Evolutionary conservation across 92 coral and sea anemone genomes (phyloP).

Genomic region (Muricea muricata): DNA sequence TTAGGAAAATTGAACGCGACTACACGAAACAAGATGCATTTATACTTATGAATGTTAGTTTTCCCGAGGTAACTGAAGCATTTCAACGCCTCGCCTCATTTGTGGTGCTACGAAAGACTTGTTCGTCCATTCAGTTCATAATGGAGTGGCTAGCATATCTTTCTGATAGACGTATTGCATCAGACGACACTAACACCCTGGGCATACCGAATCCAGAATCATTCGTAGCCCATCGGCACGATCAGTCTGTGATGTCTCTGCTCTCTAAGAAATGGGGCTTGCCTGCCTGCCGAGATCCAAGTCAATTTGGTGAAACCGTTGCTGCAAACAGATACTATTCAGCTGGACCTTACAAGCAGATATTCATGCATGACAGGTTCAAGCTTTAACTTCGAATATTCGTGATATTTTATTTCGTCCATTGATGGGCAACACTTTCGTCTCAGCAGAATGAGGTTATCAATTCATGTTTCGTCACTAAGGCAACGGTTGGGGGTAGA

Average conservation of each 20-base stretch:
- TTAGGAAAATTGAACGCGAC: constrained; percentile 4
- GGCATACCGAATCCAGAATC: constrained; percentile 18
- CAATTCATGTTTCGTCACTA: too few species aligned
- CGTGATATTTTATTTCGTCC: too few species aligned
- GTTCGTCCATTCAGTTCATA: constrained; percentile 11
- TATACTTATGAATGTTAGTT: constrained; percentile 6
- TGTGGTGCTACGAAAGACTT: constrained; percentile 14
- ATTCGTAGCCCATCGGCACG: constrained; percentile 35
- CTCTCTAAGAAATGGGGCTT: constrained; percentile 40
- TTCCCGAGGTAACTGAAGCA: background rate
- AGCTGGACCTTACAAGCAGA: constrained; percentile 32
- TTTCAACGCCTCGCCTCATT: constrained; percentile 33
- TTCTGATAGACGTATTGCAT: constrained; percentile 29
- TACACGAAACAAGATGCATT: constrained; percentile 25
- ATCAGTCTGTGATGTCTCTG: constrained; percentile 28
- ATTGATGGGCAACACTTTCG: too few species aligned
- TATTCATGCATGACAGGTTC: constrained; percentile 16
- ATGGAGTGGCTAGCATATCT: constrained; percentile 40
- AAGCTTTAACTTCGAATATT: constrained; percentile 1
- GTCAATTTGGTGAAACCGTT: constrained; percentile 12
- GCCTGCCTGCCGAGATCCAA: constrained; percentile 21
- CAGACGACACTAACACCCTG: constrained; percentile 14
- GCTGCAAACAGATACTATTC: background rate
- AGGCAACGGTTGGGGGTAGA: too few species aligned
- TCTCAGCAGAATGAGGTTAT: too few species aligned